These are phyloP conservation scores for Eupeodes corollae DNA, from an alignment of 1,140 invertebrate species.

Conservation along the genomic window DNA sequence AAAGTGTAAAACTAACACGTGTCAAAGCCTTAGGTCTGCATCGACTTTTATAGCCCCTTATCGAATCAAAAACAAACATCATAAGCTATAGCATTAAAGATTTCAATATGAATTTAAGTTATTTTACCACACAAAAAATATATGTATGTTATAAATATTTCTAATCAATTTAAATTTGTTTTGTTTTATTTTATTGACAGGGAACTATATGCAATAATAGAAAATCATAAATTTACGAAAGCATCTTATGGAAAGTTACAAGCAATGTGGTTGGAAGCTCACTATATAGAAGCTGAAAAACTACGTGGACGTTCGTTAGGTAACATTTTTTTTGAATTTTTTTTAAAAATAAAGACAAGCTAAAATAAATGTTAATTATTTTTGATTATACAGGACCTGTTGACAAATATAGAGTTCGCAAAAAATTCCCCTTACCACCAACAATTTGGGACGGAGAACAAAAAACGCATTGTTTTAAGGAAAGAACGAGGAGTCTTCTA, in stretches of 20 bases:
- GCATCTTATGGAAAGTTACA: slow-evolving; percentile 94
- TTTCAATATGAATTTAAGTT: too few relatives aligned
- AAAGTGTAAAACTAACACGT: too few relatives aligned
- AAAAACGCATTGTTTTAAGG: slow-evolving; percentile 99
- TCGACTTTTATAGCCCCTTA: too few relatives aligned
- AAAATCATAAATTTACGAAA: slow-evolving; percentile 93
- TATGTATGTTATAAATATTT: too few relatives aligned
- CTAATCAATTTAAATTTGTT: background rate
- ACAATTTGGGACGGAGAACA: slow-evolving; percentile 99
- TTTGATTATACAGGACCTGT: slow-evolving; percentile 60
- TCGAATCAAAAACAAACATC: too few relatives aligned
- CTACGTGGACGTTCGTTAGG: slow-evolving; percentile 84
- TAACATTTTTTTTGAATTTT: slow-evolving; percentile 8
- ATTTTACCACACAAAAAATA: too few relatives aligned
- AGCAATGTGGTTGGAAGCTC: slow-evolving; percentile 94
- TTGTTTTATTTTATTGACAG: slow-evolving; percentile 36
- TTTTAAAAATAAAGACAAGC: background rate
- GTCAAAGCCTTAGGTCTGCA: too few relatives aligned
- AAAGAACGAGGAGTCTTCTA: slow-evolving; percentile 85
- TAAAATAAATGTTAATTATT: background rate
- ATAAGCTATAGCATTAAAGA: background rate
- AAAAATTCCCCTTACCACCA: slow-evolving; percentile 96
- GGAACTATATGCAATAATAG: slow-evolving; percentile 90
- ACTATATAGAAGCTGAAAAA: slow-evolving; percentile 97
- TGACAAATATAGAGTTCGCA: slow-evolving; percentile 97